Evolutionary conservation across 2,113 vertebrate genomes (phyloP), one percentile per base, ranked within the genome.

Genomic region (Shinisaurus crocodilurus): DNA sequence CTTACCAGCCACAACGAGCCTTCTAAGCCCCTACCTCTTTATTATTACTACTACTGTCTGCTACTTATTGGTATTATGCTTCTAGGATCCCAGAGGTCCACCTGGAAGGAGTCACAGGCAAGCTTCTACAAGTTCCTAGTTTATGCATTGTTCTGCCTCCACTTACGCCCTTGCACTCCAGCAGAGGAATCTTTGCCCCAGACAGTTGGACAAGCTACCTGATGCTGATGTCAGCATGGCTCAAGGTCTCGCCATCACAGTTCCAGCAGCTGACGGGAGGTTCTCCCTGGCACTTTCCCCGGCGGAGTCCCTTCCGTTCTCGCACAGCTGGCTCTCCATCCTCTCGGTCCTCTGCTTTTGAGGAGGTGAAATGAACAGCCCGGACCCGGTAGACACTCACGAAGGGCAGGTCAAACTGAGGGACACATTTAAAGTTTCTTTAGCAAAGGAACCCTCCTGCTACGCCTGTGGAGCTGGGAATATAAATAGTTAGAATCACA

Each of bases 351-450:
- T 92, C 94, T 32, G 70, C 82, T 6, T 93, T 89, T 1, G 95
- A 92, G 29, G 97, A 90, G 67, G 85, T 96, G 92, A 98, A 98
- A 1, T 96, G 96, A 72, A 97, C 89, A 1, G 97, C 98, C 90
- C 94, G 97, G 45, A 98, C 98, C 0, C 98, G 97, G 90, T 98
- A 96, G 82, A 98, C 98, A 82, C 98, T 97, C 74, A 98, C 98
- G 72, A 98, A 98, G 0, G 98, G 97, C 91, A 98, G 93, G 91
- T 98, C 98, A 92, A 98, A 98, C 98, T 98, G 76, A 84, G 57
- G 89, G 37, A 29, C 4, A 79, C 57, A 90, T 57, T 15, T 63
- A 48, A 23, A 10, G 50, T 23, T 65, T 50, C 12, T 29, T 77
- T 50, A 23, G 6, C 8, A 12, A 6, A 23, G 27, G 27, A 65